These are phyloP conservation scores for Drosophila multiciliata DNA, from an alignment of 2,888 invertebrate species.

Conservation along the genomic window DNA sequence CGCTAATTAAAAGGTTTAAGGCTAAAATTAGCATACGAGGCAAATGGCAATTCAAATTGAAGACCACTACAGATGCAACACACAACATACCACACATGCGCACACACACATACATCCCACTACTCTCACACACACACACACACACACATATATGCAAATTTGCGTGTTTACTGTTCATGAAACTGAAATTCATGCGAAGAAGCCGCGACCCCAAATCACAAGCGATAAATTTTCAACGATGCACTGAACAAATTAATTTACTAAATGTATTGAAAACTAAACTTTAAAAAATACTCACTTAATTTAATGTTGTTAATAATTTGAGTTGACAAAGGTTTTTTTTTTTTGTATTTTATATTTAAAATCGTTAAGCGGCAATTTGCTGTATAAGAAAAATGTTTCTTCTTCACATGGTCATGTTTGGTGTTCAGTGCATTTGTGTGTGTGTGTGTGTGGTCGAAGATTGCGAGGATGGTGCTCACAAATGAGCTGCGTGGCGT, in stretches of 20 bases:
- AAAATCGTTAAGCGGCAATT: not conserved
- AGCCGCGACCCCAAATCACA: slow-evolving; percentile 28
- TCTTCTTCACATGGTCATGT: not conserved
- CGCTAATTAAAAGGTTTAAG: slow-evolving; percentile 80
- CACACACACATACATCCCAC: slow-evolving; percentile 18
- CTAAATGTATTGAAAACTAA: not conserved
- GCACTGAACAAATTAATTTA: not conserved
- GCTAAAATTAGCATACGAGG: slow-evolving; percentile 76
- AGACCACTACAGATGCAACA: slow-evolving; percentile 42
- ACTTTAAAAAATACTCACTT: not conserved
- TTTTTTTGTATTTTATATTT: not conserved
- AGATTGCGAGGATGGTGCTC: slow-evolving; percentile 2
- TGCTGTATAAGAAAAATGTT: not conserved
- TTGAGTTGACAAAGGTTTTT: not conserved
- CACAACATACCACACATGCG: slow-evolving; percentile 6
- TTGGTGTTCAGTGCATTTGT: not conserved
- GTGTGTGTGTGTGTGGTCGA: not conserved
- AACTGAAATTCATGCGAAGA: slow-evolving; percentile 57
- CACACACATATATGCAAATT: slow-evolving; percentile 39
- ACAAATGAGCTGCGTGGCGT: slow-evolving; percentile 49
- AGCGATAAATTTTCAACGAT: slow-evolving; percentile 23
- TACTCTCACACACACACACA: slow-evolving; percentile 22
- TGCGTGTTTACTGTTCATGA: slow-evolving; percentile 70
- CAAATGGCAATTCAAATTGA: slow-evolving; percentile 58
- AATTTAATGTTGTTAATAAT: not conserved